These are phyloP conservation scores for Drosophila setosimentum DNA, from an alignment of 2,888 invertebrate genomes.

Conservation along the genomic window DNA sequence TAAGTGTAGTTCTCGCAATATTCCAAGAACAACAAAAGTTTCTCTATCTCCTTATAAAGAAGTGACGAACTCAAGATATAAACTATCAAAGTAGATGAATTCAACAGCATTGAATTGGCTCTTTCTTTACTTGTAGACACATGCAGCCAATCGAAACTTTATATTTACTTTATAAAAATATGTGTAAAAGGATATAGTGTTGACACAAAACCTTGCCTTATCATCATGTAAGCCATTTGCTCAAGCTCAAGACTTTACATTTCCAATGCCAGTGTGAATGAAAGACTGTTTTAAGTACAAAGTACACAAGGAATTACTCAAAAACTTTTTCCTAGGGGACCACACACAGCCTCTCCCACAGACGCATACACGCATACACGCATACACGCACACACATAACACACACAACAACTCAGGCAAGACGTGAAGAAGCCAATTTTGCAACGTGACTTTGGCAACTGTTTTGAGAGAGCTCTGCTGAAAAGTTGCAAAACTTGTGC, in stretches of 20 bases:
- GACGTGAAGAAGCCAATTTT: slow-evolving; percentile 46
- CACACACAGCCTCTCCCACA: background rate
- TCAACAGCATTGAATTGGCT: background rate
- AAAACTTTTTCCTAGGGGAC: slow-evolving; percentile 21
- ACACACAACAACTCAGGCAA: slow-evolving; percentile 12
- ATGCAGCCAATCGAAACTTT: slow-evolving; percentile 1
- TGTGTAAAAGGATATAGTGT: background rate
- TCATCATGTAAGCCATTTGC: slow-evolving; percentile 13
- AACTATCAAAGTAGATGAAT: background rate
- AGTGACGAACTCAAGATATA: background rate
- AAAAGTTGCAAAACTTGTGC: slow-evolving; percentile 48
- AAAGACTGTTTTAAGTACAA: slow-evolving; percentile 17
- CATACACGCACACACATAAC: slow-evolving; percentile 1
- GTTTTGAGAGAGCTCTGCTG: slow-evolving; percentile 22
- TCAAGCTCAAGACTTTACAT: background rate
- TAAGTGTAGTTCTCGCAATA: background rate
- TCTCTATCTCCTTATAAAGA: background rate
- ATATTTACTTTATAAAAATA: background rate
- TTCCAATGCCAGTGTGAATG: slow-evolving; percentile 6
- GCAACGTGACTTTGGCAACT: slow-evolving; percentile 53
- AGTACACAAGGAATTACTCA: slow-evolving; percentile 19
- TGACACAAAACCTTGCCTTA: background rate
- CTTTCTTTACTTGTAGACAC: background rate
- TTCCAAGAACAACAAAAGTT: background rate
- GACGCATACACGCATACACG: background rate